Conservation (phyloP, 2,888 invertebrate species). For the Ectemnius lituratus region DNA sequence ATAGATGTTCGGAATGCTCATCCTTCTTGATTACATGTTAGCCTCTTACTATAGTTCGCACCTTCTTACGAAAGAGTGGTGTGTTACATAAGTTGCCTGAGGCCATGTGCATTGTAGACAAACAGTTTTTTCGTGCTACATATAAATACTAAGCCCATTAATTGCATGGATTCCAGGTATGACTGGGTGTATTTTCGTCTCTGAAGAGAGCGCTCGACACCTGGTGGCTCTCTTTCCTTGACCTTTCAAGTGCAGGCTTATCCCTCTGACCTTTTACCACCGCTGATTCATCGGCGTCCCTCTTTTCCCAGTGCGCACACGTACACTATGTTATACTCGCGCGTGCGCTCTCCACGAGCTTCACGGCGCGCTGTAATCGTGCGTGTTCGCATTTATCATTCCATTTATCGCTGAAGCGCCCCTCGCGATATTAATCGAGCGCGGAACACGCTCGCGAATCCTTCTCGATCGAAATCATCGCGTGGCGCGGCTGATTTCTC, state of each 20-base stretch:
- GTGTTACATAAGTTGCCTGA: too few species aligned
- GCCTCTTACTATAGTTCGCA: too few species aligned
- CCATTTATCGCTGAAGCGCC: conserved; percentile 53
- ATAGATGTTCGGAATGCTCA: too few species aligned
- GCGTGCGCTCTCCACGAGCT: conserved; percentile 32
- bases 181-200: conserved; percentile 15
- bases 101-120: neutral
- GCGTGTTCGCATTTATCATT: conserved; percentile 59
- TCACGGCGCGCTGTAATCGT: conserved; percentile 47
- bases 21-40: too few species aligned
- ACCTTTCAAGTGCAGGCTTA: conserved; percentile 65
- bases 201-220: conserved; percentile 11
- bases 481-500: neutral
- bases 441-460: conserved; percentile 31
- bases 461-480: neutral
- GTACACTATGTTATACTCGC: neutral
- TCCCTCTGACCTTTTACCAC: conserved; percentile 64
- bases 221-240: conserved; percentile 49
- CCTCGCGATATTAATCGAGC: conserved; percentile 48
- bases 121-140: conserved; percentile 15
- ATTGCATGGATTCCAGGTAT: conserved; percentile 19
- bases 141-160: conserved; percentile 25
- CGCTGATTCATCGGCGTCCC: conserved; percentile 64
- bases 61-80: too few species aligned
- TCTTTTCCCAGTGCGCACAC: conserved; percentile 12